Conservation (phyloP, 2,888 invertebrate species). For the Lycia hirtaria region DNA sequence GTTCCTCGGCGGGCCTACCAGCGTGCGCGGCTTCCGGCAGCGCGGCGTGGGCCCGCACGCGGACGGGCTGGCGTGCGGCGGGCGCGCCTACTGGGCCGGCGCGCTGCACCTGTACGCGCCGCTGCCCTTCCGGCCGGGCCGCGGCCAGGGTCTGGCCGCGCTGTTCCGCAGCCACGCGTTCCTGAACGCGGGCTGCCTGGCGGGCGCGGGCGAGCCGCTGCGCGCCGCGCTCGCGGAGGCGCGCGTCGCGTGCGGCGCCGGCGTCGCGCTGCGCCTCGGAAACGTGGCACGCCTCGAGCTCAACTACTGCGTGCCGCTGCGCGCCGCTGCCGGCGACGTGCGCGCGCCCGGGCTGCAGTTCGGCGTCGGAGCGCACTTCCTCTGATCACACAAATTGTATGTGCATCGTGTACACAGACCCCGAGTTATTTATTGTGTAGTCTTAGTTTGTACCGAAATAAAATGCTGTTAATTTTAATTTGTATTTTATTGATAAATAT, state of each 20-base stretch:
- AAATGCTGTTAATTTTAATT: background rate
- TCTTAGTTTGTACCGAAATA: background rate
- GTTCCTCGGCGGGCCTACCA: constrained; percentile 95
- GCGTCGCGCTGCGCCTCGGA: constrained; percentile 87
- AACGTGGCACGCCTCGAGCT: constrained; percentile 96
- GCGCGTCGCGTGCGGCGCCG: constrained; percentile 90
- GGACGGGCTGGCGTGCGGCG: constrained; percentile 91
- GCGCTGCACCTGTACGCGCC: constrained; percentile 96
- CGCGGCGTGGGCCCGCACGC: constrained; percentile 94
- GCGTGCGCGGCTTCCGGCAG: constrained; percentile 94
- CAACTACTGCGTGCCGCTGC: constrained; percentile 95
- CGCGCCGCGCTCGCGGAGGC: constrained; percentile 76
- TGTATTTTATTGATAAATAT: too few species aligned
- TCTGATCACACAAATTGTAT: constrained; percentile 15
- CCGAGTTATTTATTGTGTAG: background rate
- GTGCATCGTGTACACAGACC: background rate
- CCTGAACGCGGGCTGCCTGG: constrained; percentile 94
- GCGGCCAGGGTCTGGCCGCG: constrained; percentile 92
- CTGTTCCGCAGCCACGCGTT: constrained; percentile 96
- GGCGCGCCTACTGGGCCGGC: constrained; percentile 92
- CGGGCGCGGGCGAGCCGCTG: constrained; percentile 54
- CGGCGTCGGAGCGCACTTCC: constrained; percentile 90
- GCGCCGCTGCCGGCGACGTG: constrained; percentile 87
- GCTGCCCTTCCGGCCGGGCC: constrained; percentile 93
- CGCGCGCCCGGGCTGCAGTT: constrained; percentile 91